These are phyloP conservation scores for Opisthocomus hoazin DNA, from an alignment of 2,113 vertebrate genomes.

Conservation along the genomic window DNA sequence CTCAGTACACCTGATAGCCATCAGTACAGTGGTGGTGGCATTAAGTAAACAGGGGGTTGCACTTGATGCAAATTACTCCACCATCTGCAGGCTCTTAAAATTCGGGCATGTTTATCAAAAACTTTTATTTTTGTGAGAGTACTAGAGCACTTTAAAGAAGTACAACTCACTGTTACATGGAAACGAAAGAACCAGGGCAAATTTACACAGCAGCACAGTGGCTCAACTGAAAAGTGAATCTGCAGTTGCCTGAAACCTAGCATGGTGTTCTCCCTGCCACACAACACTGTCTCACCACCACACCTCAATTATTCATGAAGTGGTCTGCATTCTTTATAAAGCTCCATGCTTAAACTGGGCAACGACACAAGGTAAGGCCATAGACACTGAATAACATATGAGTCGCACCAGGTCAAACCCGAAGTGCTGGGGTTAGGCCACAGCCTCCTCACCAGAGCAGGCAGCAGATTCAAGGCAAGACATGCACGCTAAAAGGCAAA, in stretches of 20 bases:
- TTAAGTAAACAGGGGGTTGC: not conserved
- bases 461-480: too few relatives aligned
- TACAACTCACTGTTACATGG: not conserved
- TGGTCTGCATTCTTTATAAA: constrained; percentile 33
- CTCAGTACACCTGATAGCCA: not conserved
- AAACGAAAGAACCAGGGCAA: not conserved
- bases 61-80: not conserved
- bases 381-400: not conserved
- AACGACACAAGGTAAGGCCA: not conserved
- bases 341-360: constrained; percentile 2
- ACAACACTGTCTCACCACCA: not conserved
- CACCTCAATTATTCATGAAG: constrained; percentile 11
- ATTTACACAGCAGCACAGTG: not conserved
- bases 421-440: not conserved
- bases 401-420: not conserved
- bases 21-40: not conserved
- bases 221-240: constrained; percentile 9
- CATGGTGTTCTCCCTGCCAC: not conserved
- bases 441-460: not conserved
- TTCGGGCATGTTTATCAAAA: not conserved
- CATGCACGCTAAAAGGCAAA: not conserved
- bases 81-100: not conserved
- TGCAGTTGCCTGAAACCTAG: not conserved
- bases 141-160: not conserved
- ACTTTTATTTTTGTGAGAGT: not conserved